phyloP scores from a whole-genome alignment of 2,113 vertebrate species.

The Trogon melanurus region DNA sequence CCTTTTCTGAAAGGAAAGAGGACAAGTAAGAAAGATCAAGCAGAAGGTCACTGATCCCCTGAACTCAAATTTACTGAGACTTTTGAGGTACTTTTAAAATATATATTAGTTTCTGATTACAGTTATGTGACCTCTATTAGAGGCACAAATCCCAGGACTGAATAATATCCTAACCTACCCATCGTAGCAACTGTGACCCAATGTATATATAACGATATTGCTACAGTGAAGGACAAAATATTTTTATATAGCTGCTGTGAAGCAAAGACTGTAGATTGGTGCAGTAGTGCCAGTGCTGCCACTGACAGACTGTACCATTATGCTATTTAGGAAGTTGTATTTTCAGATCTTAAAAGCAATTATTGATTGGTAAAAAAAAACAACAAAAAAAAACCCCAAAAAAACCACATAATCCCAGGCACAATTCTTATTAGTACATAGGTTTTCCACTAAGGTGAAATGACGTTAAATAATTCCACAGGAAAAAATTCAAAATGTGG shows the following conservation, averaged over 20 bases:
- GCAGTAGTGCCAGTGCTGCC: neutral
- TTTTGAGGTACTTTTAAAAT: neutral
- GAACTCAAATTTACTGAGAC: neutral
- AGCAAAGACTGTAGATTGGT: neutral
- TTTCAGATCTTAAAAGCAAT: neutral
- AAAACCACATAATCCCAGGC: neutral
- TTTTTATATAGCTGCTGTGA: neutral
- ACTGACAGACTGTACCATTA: neutral
- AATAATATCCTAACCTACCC: neutral
- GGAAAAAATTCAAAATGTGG: neutral
- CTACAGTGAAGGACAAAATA: neutral
- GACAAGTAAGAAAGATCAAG: neutral
- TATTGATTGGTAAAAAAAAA: neutral
- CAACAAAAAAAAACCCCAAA: too few relatives aligned
- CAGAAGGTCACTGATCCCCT: neutral
- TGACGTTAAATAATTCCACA: neutral
- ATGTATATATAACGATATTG: accelerated
- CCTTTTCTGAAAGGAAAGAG: neutral
- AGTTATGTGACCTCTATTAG: neutral
- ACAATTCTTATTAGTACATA: neutral
- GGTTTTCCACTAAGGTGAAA: neutral
- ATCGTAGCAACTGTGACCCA: neutral
- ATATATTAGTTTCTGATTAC: neutral
- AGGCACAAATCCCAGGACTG: neutral
- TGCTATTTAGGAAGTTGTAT: neutral